phyloP scores from a whole-genome alignment of 2,113 vertebrate genomes.

The Thalassarche chlororhynchos region DNA sequence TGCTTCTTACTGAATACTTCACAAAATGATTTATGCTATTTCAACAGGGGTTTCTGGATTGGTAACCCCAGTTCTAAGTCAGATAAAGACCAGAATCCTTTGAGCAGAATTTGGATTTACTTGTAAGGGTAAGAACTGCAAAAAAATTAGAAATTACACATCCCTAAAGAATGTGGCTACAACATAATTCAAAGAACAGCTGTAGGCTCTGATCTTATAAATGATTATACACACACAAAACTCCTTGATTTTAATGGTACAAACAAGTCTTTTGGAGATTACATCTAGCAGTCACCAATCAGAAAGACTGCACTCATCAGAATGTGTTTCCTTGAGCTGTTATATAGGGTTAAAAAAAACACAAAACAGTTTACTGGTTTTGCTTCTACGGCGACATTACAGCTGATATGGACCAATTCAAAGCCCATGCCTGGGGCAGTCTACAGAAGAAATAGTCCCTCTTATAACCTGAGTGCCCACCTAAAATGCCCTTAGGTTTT shows the following conservation, averaged over 20 bases:
- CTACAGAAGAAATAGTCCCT: not conserved
- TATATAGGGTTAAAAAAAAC: not conserved
- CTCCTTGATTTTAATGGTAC: slow-evolving; percentile 14
- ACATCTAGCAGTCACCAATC: not conserved
- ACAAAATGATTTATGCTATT: not conserved
- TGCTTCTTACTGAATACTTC: not conserved
- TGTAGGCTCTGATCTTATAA: slow-evolving; percentile 15
- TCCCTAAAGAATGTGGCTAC: not conserved
- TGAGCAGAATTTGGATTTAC: not conserved
- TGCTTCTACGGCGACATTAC: not conserved
- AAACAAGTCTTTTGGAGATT: slow-evolving; percentile 3
- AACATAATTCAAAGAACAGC: not conserved
- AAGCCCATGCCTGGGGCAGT: not conserved
- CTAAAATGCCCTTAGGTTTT: not conserved
- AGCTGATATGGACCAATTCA: not conserved
- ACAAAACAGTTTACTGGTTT: not conserved
- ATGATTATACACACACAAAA: not conserved
- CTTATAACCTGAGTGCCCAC: not conserved
- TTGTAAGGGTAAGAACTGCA: not conserved
- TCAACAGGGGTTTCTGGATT: not conserved
- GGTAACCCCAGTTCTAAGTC: not conserved
- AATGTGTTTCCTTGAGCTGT: not conserved
- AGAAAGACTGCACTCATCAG: not conserved
- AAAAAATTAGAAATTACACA: not conserved
- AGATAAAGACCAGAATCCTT: not conserved